Evolutionary conservation across 2,797 vertebrate genomes (phyloP), one percentile per base, ranked within the genome.

Genomic region (Sebastes baramenuke): DNA sequence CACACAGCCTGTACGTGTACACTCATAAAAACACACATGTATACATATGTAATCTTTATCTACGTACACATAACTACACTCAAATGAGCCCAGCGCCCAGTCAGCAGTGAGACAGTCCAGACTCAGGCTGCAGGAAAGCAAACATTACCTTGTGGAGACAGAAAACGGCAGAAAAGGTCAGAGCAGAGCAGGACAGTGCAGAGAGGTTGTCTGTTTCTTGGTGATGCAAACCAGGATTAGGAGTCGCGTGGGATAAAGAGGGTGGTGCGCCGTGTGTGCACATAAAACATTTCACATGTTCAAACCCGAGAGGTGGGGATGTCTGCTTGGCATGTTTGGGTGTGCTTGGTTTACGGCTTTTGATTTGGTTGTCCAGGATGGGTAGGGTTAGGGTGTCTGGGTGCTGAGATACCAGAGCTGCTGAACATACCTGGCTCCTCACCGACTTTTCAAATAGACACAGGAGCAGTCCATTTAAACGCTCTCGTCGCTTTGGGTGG

Each of bases 91-190:
- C 46, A 22, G 60, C 62, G 10, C 52, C 59, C 36, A 72, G 60
- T 70, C 80, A 83, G 72, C 66, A 54, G 61, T 94, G 93, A 95
- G 79, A 88, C 84, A 92, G 77, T 87, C 93, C 95, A 94, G 94
- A 77, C 87, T 80, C 79, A n/a, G 75, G 84, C 77, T 78, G 76
- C 82, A 27, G 61, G 66, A 85, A 81, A 77, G 82, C 87, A 92
- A 91, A 91, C 86, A 84, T 91, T 89, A 88, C 86, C 82, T 86
- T 91, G 86, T 92, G 83, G 77, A 90, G 85, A 88, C 77, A 73
- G 76, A 77, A 60, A 60, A 78, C 38, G 5, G 67, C 72, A 73
- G 66, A 75, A 79, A 88, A 79, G 56, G 71, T 79, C 67, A 69
- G 27, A 86, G 59, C 60, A 75, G 72, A 80, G 30, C 75, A 85